Evolutionary conservation across 2,797 vertebrate genomes (phyloP).

Genomic region (Choloepus didactylus): DNA sequence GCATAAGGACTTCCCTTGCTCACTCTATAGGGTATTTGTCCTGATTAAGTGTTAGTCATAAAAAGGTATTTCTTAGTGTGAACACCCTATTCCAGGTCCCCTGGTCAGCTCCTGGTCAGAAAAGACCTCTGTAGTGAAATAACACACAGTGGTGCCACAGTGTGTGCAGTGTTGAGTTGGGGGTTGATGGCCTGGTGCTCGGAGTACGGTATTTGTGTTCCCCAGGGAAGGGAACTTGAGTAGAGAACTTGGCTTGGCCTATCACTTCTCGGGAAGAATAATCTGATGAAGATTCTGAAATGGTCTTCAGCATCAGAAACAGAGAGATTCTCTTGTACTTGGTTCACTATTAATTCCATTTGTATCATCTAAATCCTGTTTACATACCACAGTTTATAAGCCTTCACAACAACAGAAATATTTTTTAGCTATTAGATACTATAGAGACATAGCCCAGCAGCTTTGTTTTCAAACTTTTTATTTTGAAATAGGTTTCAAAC

Average conservation of each 20-base stretch:
- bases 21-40: not conserved
- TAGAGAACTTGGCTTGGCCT: not conserved
- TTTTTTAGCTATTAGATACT: not conserved
- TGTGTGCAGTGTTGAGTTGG: not conserved
- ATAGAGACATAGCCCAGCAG: not conserved
- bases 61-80: not conserved
- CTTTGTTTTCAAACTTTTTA: not conserved
- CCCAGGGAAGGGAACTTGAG: not conserved
- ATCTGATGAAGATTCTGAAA: not conserved
- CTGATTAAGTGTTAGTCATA: not conserved
- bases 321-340: not conserved
- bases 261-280: not conserved
- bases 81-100: not conserved
- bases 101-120: not conserved
- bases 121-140: not conserved
- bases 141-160: not conserved
- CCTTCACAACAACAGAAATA: conserved; percentile 6
- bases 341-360: not conserved
- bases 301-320: not conserved
- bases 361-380: not conserved
- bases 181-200: not conserved
- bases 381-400: not conserved
- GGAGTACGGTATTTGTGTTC: not conserved
- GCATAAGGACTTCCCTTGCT: not conserved
- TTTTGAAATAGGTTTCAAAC: not conserved